phyloP scores from a whole-genome alignment of 92 coral and sea anemone genomes.

The Umimayanthus chanpuru region DNA sequence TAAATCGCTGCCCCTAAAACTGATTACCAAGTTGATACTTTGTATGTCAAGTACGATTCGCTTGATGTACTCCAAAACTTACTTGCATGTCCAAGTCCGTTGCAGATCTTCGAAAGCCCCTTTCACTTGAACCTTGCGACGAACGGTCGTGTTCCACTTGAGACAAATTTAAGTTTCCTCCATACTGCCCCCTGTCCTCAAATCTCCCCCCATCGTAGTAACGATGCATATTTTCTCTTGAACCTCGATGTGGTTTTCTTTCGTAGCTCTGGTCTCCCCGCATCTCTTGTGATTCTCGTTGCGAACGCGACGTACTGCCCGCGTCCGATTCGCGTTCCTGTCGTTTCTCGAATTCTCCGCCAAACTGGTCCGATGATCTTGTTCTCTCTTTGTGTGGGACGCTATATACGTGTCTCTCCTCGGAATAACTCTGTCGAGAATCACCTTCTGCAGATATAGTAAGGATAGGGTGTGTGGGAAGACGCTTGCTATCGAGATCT shows the following conservation, averaged over 20 bases:
- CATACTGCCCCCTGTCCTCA: constrained; percentile 12
- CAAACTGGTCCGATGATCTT: background rate
- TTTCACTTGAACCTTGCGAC: constrained; percentile 39
- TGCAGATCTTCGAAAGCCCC: constrained; percentile 36
- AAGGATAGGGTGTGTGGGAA: constrained; percentile 48
- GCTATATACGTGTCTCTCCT: constrained; percentile 25
- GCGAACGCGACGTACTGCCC: constrained; percentile 33
- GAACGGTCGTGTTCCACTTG: constrained; percentile 41
- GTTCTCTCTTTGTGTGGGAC: constrained; percentile 36
- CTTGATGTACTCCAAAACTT: constrained; percentile 7
- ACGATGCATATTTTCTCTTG: constrained; percentile 35
- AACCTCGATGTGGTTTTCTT: constrained; percentile 16
- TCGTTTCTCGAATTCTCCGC: constrained; percentile 38
- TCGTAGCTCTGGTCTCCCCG: constrained; percentile 44
- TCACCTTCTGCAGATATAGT: constrained; percentile 46
- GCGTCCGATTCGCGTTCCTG: constrained; percentile 30
- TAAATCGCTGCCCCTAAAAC: constrained; percentile 25
- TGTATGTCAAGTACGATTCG: constrained; percentile 26
- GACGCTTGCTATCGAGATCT: constrained; percentile 37
- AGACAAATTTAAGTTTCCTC: background rate
- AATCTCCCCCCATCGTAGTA: constrained; percentile 41
- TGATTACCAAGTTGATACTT: constrained; percentile 16
- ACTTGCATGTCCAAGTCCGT: constrained; percentile 36
- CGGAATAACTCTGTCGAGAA: constrained; percentile 18
- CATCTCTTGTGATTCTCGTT: constrained; percentile 36